Evolutionary conservation across 1,140 invertebrate species (phyloP), one percentile per base, ranked within the genome.

Genomic region (Lucilia sericata): DNA sequence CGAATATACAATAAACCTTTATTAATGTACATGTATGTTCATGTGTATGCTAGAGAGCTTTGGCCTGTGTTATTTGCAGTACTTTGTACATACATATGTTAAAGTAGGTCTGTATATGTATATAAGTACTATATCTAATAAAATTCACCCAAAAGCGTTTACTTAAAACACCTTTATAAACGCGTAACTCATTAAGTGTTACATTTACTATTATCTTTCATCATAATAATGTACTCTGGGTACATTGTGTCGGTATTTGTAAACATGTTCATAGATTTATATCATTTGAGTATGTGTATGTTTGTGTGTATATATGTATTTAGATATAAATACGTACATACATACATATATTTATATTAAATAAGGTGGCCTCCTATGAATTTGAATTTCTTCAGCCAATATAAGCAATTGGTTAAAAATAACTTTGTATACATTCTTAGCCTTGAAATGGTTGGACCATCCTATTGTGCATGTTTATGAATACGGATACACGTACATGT

Each of bases 121-220:
- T 14, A n/a, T 14, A 60, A n/a, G 14, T 14, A 60, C 55, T 60
- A 21, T 25, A 70, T 70, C 19, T 70, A 76, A 76, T 76, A 34
- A 76, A 36, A 76, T 74, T 36, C 30, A 76, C 9, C 74, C 74
- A 76, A 42, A 34, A 76, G 34, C 74, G 74, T 76, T 76, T 76
- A 76, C 74, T 42, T 42, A 76, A 76, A 76, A 76, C 74, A 76
- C 74, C 74, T 76, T 76, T 17, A 76, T 47, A 70, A 70, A n/a
- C 34, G 75, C 75, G 75, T 78, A 78, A 78, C 75, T 78, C 75
- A 78, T 78, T 78, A 78, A 78, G 36, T 78, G 36, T 78, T 78
- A 42, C 74, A 76, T 76, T 76, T 36, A 36, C 75, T 19, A 47
- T 78, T 78, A 78, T 78, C 75, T 47, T 25, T 70, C n/a, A 70